phyloP scores from a whole-genome alignment of 2,113 vertebrate genomes.

The Paratilapia polleni region DNA sequence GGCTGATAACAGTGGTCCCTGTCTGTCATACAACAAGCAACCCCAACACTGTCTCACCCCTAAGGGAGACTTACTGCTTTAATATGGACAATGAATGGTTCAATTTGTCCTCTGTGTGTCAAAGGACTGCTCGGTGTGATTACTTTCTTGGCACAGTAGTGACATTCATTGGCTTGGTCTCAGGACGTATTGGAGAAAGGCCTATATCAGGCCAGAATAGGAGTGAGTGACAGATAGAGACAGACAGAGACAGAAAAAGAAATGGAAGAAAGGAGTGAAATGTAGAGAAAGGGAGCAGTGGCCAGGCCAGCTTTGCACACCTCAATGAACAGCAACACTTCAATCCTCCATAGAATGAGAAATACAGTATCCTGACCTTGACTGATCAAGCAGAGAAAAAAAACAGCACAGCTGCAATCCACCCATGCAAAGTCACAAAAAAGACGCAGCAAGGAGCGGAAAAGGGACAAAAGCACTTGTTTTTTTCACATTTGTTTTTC shows the following conservation, averaged over 20 bases:
- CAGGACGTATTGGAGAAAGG: conserved; percentile 62
- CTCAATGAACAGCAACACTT: conserved; percentile 44
- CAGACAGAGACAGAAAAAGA: conserved; percentile 24
- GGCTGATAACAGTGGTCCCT: conserved; percentile 52
- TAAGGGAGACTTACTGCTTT: conserved; percentile 77
- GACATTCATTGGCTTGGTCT: conserved; percentile 74
- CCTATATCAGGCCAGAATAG: conserved; percentile 26
- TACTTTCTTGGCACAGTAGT: conserved; percentile 64
- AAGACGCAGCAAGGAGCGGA: background rate
- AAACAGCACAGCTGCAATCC: conserved; percentile 19
- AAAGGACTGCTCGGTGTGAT: conserved; percentile 65
- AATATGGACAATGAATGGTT: conserved; percentile 76
- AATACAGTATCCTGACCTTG: conserved; percentile 61
- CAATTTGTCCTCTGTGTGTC: conserved; percentile 73
- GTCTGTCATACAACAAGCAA: conserved; percentile 28
- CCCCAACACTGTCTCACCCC: conserved; percentile 26
- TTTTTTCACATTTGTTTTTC: too few species aligned
- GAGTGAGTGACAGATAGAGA: conserved; percentile 39
- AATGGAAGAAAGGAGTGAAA: conserved; percentile 13
- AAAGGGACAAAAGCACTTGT: background rate
- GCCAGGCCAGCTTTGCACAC: conserved; percentile 33
- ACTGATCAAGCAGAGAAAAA: conserved; percentile 45
- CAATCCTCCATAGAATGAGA: conserved; percentile 51
- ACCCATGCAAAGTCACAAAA: conserved; percentile 6
- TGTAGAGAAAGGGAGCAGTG: conserved; percentile 13